Base-by-base conservation (phyloP, 2,888 invertebrate genomes). In the Lochmaea crataegi region DNA sequence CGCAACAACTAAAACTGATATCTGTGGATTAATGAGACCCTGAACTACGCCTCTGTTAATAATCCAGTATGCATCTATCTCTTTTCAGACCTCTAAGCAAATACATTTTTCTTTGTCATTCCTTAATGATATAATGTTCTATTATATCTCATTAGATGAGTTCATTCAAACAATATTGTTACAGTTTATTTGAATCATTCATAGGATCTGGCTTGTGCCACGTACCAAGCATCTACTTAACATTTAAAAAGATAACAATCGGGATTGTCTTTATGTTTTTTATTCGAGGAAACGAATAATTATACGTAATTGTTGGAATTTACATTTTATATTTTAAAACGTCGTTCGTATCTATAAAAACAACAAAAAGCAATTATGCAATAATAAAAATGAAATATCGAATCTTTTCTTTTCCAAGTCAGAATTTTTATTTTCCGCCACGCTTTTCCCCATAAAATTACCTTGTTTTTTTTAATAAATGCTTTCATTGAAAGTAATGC, bases 141-240 rank as follows among this genome's bases (percentile, higher is more conserved):
- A 76, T 72, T 72, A 77, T 76, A 76, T 74, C 80, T 78, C 77
- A 77, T 78, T 78, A 80, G 74, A 75, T 75, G 77, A 77, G 74
- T 74, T 77, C 75, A 78, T 75, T 75, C 76, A 74, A 79, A 80
- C 76, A 76, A 75, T 77, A 75, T 76, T 76, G 78, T 73, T 78
- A 73, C 69, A 77, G 73, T 79, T 78, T 76, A 73, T 77, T 78
- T 75, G 75, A 80, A 75, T 77, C 80, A 78, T 80, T 80, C 80
- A 79, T 77, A 75, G 76, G 74, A 77, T 75, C 72, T 77, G 75
- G 76, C 75, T 72, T 76, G 73, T 76, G 78, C 73, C 68, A 65
- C 68, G 65, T 73, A 71, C 63, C 65, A 64, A 73, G 57, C 65
- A 10, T 16, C 53, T 18, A 73, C 72, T 75, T 73, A 78, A 77